Base-by-base conservation (phyloP, 2,888 invertebrate species). In the Pedicia rivosa region DNA sequence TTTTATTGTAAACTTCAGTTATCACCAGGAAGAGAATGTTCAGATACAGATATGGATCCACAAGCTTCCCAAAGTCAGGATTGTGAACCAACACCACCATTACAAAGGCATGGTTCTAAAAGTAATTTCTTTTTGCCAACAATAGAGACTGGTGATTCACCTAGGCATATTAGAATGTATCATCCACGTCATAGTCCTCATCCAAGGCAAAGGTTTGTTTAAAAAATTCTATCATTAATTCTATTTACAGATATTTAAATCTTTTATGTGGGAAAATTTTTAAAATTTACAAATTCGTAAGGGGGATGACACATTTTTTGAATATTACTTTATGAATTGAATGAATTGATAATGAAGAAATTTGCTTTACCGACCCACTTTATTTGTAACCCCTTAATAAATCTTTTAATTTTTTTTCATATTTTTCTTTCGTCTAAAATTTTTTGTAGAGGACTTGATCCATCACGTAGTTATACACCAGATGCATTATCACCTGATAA, bases 41-140 rank as follows among this genome's bases (percentile, higher is more conserved):
- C 76, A 27, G 87, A 88, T 56, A 74, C 83, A 47, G 87, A 88
- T 51, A 71, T 79, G 72, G 87, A 86, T 46, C 83, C 84, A n/a
- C 80, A 79, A 20, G 87, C 86, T 34, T 86, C 86, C 35, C 88
- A 88, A 64, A 84, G 84, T 36, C 81, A 84, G 49, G 90, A 90
- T 68, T 90, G 88, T 63, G 88, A 90, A 62, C 87, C 90, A 7
- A 88, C 90, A 47, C 90, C 88, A 33, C 83, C 83, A 38, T 62
- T 83, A 46, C 84, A 86, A 62, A 71, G 88, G 48, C 79, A 80
- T 52, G 86, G 86, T 50, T 87, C 87, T 40, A 35, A 35, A 35
- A 80, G 75, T 49, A 88, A 87, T 63, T 78, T 90, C 65, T 88
- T 87, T 67, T 72, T 82, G 57, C 82, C 83, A 41, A 74, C 78